Percentiles rank a stretch among this genome's conserved stretches.
Evolutionary conservation across 2,888 invertebrate genomes (phyloP).

Genomic region (Autographa gamma): DNA sequence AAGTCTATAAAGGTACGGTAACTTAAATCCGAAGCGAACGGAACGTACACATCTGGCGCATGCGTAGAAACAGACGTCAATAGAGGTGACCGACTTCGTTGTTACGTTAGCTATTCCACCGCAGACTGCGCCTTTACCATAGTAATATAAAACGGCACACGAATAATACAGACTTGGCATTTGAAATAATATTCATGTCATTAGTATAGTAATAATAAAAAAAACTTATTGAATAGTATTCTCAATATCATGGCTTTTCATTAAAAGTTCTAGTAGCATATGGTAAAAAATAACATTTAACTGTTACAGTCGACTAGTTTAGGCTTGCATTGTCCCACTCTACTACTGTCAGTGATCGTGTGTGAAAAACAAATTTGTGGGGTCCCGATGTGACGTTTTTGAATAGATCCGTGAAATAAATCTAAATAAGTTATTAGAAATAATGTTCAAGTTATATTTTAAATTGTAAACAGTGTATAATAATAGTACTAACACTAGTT

Average conservation of each 20-base stretch:
- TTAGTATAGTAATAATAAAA: not conserved
- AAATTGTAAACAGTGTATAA: not conserved
- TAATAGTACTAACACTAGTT: not conserved
- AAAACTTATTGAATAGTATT: not conserved
- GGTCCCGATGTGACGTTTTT: not conserved
- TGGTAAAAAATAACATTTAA: not conserved
- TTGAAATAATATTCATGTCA: not conserved
- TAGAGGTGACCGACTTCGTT: constrained; percentile 32
- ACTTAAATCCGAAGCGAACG: not conserved
- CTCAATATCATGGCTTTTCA: not conserved
- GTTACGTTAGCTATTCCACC: not conserved
- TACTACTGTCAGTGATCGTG: constrained; percentile 29
- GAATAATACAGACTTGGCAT: not conserved
- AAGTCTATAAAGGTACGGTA: no score
- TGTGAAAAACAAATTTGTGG: constrained; percentile 7
- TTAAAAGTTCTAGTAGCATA: not conserved
- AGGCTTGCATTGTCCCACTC: constrained; percentile 17
- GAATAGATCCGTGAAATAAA: not conserved
- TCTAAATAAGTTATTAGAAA: not conserved
- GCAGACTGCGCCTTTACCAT: not conserved
- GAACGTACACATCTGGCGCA: constrained; percentile 38
- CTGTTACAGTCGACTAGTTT: not conserved
- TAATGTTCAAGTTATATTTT: not conserved
- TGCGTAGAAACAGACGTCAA: constrained; percentile 56
- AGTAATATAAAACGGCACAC: not conserved